Evolutionary conservation across 2,888 invertebrate species (phyloP).

Genomic region (Gandaritis pyraliata): DNA sequence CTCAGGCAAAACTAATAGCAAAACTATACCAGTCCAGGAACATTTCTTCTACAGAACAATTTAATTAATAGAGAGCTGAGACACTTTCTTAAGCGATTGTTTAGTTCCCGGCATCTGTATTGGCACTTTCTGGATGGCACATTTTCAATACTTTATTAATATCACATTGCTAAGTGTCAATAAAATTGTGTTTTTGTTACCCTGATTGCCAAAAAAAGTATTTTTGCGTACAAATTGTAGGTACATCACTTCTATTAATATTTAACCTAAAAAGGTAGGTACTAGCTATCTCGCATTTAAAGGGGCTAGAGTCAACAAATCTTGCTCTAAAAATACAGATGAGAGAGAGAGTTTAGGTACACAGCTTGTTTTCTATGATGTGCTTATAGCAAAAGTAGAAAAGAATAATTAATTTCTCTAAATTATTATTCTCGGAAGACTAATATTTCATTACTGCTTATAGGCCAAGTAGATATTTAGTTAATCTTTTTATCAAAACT

Average conservation of each 20-base stretch:
- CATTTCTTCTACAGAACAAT: background rate
- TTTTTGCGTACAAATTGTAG: too few relatives aligned
- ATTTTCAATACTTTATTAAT: too few relatives aligned
- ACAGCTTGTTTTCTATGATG: background rate
- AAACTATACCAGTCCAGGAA: background rate
- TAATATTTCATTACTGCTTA: background rate
- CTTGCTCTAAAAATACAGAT: too few relatives aligned
- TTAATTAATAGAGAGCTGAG: slow-evolving; percentile 2
- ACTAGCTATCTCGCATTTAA: too few relatives aligned
- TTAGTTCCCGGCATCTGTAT: background rate
- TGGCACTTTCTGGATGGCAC: background rate
- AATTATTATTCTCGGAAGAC: background rate
- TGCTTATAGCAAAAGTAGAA: background rate
- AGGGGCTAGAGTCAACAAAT: too few relatives aligned
- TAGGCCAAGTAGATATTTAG: background rate
- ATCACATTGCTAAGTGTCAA: too few relatives aligned
- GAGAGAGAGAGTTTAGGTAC: too few relatives aligned
- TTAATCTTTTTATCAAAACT: background rate
- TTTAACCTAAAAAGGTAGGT: too few relatives aligned
- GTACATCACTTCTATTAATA: too few relatives aligned
- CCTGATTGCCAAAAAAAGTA: too few relatives aligned
- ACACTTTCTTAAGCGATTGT: background rate
- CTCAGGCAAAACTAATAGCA: too few relatives aligned
- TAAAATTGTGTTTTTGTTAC: too few relatives aligned
- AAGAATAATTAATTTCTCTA: background rate